Evolutionary conservation across 2,888 invertebrate genomes (phyloP).

Genomic region (Nomada hirtipes): DNA sequence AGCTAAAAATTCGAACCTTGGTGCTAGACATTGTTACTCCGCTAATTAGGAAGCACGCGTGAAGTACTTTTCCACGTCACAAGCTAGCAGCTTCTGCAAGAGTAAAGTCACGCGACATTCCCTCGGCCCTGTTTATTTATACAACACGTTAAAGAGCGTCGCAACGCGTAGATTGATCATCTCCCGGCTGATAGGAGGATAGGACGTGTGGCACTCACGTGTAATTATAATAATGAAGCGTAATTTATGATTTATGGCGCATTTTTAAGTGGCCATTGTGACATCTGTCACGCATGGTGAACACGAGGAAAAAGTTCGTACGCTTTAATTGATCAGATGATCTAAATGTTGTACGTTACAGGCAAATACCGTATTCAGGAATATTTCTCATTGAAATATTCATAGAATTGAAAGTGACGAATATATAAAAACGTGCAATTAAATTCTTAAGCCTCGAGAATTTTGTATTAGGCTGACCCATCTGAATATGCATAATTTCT

Average conservation of each 20-base stretch:
- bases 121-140: conserved; percentile 62
- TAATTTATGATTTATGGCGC: conserved; percentile 77
- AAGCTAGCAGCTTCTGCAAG: conserved; percentile 6
- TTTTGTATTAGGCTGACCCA: background rate
- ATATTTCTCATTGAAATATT: background rate
- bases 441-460: background rate
- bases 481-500: conserved; percentile 5
- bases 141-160: conserved; percentile 60
- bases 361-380: background rate
- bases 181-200: conserved; percentile 55
- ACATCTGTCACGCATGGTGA: conserved; percentile 12
- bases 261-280: conserved; percentile 34
- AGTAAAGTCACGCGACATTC: conserved; percentile 50
- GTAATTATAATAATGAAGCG: conserved; percentile 78
- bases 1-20: background rate
- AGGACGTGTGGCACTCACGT: conserved; percentile 69
- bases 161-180: conserved; percentile 56
- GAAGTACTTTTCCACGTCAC: conserved; percentile 15
- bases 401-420: background rate
- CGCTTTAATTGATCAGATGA: conserved; percentile 30
- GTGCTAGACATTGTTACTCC: background rate
- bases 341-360: conserved; percentile 31
- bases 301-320: background rate
- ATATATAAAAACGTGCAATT: background rate
- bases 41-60: conserved; percentile 31